Conservation (phyloP, 1,140 invertebrate genomes). For the Epicauta chinensis region DNA sequence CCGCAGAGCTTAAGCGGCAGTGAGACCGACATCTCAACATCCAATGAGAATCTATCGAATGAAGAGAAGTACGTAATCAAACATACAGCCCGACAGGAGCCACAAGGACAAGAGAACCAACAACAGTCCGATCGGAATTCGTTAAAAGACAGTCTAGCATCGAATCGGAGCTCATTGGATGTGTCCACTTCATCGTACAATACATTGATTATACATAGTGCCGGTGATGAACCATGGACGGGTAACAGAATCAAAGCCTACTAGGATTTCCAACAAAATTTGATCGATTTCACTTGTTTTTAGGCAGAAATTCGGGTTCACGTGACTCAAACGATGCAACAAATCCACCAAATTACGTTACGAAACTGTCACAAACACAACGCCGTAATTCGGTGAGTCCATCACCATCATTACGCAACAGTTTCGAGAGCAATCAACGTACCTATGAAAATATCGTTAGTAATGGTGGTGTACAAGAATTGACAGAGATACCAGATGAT, state of each 20-base stretch:
- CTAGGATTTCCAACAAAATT: not conserved
- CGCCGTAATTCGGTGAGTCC: conserved; percentile 36
- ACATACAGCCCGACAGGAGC: conserved; percentile 80
- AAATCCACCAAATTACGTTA: conserved; percentile 25
- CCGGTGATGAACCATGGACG: conserved; percentile 62
- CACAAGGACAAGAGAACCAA: conserved; percentile 83
- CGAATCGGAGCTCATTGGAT: conserved; percentile 66
- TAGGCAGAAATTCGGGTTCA: conserved; percentile 36
- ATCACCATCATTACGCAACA: conserved; percentile 32
- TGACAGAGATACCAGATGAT: conserved; percentile 79
- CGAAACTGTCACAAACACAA: conserved; percentile 32
- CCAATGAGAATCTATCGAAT: conserved; percentile 81
- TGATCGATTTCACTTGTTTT: not conserved
- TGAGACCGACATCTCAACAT: conserved; percentile 86
- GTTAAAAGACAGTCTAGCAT: conserved; percentile 62
- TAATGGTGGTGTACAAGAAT: conserved; percentile 54
- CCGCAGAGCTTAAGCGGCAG: conserved; percentile 74
- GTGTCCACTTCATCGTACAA: conserved; percentile 72
- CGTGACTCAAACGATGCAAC: conserved; percentile 16
- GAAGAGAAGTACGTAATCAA: conserved; percentile 78
- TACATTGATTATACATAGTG: conserved; percentile 72
- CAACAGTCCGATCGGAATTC: conserved; percentile 62
- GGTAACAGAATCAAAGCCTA: conserved; percentile 37
- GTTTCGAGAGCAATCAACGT: conserved; percentile 24
- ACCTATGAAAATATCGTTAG: conserved; percentile 11